Conservation (phyloP, 1,140 invertebrate genomes). For the Bombus cullumanus region DNA sequence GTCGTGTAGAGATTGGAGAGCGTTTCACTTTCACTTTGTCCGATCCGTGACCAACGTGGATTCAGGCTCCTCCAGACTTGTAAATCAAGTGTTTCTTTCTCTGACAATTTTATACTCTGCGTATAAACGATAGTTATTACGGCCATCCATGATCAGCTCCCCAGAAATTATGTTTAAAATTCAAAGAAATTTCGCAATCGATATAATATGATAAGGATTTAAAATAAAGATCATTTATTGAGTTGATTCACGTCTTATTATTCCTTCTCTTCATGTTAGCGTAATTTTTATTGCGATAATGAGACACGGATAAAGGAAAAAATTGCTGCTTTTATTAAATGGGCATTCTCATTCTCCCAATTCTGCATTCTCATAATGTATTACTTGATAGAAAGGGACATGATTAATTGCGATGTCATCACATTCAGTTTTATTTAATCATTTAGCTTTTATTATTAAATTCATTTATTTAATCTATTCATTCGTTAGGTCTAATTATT, state of each 20-base stretch:
- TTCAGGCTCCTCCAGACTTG: background rate
- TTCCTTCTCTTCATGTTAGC: too few relatives aligned
- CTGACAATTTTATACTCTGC: background rate
- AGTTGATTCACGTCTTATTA: too few relatives aligned
- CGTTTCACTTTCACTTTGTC: slow-evolving; percentile 34
- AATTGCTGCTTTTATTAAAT: too few relatives aligned
- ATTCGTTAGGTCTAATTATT: background rate
- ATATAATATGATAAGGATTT: too few relatives aligned
- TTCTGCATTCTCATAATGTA: background rate
- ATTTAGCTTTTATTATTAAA: background rate
- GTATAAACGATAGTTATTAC: background rate
- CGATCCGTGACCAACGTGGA: background rate
- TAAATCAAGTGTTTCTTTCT: background rate
- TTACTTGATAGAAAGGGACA: background rate
- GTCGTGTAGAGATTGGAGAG: slow-evolving; percentile 16
- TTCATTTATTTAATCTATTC: background rate
- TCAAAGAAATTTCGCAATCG: background rate
- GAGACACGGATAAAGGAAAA: too few relatives aligned
- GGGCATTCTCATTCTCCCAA: too few relatives aligned
- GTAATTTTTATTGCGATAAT: too few relatives aligned
- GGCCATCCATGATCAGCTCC: background rate
- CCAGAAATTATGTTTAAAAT: background rate
- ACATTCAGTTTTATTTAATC: background rate
- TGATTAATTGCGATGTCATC: background rate
- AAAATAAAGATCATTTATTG: too few relatives aligned